Conservation (phyloP, 2,797 vertebrate species). For the Helarctos malayanus region DNA sequence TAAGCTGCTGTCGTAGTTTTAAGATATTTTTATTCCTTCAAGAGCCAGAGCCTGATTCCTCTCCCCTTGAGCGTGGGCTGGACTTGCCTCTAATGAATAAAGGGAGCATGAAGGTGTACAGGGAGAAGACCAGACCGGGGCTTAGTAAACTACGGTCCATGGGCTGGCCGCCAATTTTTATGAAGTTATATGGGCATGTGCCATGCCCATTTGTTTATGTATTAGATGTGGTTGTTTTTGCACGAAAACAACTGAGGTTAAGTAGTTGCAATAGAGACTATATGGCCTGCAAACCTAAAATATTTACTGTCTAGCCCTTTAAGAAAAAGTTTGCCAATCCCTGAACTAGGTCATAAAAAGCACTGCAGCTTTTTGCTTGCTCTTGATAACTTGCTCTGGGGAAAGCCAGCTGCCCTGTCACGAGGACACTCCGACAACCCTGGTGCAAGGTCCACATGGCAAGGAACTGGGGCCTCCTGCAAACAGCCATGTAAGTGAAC, state of each 20-base stretch:
- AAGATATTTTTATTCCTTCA: conserved; percentile 33
- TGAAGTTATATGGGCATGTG: background rate
- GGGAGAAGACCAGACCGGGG: background rate
- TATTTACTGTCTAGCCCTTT: conserved; percentile 18
- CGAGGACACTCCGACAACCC: background rate
- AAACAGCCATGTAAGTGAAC: background rate
- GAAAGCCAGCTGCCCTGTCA: conserved; percentile 50
- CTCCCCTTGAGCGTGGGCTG: background rate
- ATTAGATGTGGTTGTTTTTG: background rate
- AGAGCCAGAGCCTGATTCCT: background rate
- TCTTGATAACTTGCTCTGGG: conserved; percentile 46
- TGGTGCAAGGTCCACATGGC: background rate
- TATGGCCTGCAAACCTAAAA: background rate
- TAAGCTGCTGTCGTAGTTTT: background rate
- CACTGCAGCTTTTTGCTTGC: conserved; percentile 31
- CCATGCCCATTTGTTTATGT: background rate
- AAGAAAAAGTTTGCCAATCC: conserved; percentile 15
- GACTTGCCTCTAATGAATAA: background rate
- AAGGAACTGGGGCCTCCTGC: conserved; percentile 2
- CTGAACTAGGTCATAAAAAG: conserved; percentile 53
- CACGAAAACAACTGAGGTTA: background rate
- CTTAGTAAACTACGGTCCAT: background rate
- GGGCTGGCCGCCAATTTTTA: background rate
- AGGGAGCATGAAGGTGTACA: background rate
- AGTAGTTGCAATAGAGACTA: background rate